phyloP scores from a whole-genome alignment of 2,888 invertebrate species.

The Caenorhabditis sp. region DNA sequence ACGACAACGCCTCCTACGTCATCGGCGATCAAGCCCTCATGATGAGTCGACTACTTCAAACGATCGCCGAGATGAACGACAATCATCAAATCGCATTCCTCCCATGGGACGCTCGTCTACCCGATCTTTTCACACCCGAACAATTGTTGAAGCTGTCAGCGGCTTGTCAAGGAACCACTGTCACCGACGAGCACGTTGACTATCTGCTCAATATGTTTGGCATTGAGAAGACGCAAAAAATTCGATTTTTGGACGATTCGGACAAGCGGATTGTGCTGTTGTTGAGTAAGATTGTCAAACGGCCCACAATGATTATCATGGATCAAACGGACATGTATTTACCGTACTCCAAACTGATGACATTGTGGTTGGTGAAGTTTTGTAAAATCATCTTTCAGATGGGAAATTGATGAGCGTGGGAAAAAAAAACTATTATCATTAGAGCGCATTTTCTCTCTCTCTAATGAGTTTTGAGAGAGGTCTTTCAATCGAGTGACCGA shows the following conservation, averaged over 20 bases:
- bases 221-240: not conserved
- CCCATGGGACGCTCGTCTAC: slow-evolving; percentile 17
- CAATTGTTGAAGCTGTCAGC: slow-evolving; percentile 19
- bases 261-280: slow-evolving; percentile 23
- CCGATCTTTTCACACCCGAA: slow-evolving; percentile 17
- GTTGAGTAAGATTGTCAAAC: slow-evolving; percentile 12
- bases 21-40: slow-evolving; percentile 16
- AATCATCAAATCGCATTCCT: slow-evolving; percentile 22
- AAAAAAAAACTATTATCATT: too few species aligned
- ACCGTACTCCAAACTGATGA: slow-evolving; percentile 34
- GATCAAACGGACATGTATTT: slow-evolving; percentile 30
- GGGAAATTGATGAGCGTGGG: too few species aligned
- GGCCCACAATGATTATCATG: slow-evolving; percentile 19
- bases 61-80: slow-evolving; percentile 14
- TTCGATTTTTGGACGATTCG: slow-evolving; percentile 8
- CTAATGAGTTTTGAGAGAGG: too few species aligned
- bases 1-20: slow-evolving; percentile 11
- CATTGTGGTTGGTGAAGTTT: slow-evolving; percentile 9
- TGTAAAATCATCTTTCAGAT: not conserved
- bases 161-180: slow-evolving; percentile 14
- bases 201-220: slow-evolving; percentile 20
- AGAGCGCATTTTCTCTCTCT: too few species aligned
- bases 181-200: slow-evolving; percentile 15
- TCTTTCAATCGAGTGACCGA: too few species aligned
- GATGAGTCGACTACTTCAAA: slow-evolving; percentile 17